Conservation (phyloP, 2,797 vertebrate species). For the Glyptemys insculpta region DNA sequence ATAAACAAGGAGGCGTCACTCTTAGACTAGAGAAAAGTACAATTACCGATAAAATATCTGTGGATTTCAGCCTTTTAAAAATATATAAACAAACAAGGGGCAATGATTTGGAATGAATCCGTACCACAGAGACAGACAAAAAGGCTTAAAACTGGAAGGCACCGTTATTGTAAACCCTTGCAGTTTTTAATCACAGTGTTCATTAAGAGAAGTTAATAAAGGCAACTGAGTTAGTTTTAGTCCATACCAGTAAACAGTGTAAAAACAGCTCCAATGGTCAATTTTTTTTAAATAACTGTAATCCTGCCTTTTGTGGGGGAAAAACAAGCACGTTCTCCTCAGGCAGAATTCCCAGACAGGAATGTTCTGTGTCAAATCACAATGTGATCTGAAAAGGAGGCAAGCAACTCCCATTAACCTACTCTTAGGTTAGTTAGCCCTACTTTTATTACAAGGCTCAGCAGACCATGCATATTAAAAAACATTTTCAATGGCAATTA, state of each 20-base stretch:
- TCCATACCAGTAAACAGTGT: slow-evolving; percentile 57
- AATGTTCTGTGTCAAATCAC: background rate
- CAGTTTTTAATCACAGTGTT: slow-evolving; percentile 72
- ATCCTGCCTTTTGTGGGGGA: background rate
- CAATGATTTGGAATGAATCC: slow-evolving; percentile 70
- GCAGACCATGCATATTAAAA: background rate
- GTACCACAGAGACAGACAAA: slow-evolving; percentile 43
- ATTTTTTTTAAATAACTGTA: background rate
- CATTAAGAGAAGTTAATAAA: slow-evolving; percentile 47
- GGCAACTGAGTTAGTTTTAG: slow-evolving; percentile 56
- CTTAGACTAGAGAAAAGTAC: slow-evolving; percentile 17
- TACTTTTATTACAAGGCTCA: background rate
- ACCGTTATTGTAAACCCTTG: slow-evolving; percentile 57
- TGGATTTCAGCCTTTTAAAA: background rate
- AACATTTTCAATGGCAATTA: background rate
- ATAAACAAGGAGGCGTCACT: background rate
- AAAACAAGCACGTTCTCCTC: slow-evolving; percentile 29
- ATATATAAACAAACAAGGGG: slow-evolving; percentile 22
- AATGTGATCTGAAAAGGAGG: slow-evolving; percentile 26
- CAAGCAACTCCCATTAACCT: background rate
- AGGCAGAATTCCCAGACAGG: background rate
- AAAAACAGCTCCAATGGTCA: slow-evolving; percentile 26
- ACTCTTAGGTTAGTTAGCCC: background rate
- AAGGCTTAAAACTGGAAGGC: slow-evolving; percentile 62
- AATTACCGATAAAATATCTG: slow-evolving; percentile 35